Conservation (phyloP, 2,888 invertebrate genomes). For the Abscondita cerata region DNA sequence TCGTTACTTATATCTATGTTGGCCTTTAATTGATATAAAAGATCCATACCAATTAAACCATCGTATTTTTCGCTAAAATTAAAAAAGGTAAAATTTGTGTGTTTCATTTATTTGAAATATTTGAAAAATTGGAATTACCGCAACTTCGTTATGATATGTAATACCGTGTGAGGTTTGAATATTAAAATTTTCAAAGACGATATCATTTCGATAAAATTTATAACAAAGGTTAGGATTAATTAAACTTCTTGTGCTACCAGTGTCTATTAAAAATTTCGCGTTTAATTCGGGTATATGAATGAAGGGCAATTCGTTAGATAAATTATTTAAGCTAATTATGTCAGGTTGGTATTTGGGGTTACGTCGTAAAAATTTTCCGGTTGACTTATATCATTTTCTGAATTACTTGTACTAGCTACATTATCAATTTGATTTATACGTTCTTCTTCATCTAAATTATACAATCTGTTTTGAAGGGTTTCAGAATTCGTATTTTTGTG, state of each 20-base stretch:
- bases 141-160: conserved; percentile 1
- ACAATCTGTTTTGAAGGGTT: not conserved
- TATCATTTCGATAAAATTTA: conserved; percentile 10
- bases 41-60: conserved; percentile 1
- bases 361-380: not conserved
- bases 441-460: not conserved
- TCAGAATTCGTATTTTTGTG: not conserved
- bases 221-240: conserved; percentile 4
- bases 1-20: not conserved
- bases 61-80: conserved; percentile 9
- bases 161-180: conserved; percentile 2
- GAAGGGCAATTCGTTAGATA: not conserved
- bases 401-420: not conserved
- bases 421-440: not conserved
- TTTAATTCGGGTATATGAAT: conserved; percentile 9
- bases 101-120: not conserved
- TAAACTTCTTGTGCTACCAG: not conserved
- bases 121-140: not conserved
- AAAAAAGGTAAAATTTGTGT: conserved; percentile 3
- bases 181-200: not conserved
- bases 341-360: not conserved
- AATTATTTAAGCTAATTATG: conserved; percentile 5
- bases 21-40: not conserved
- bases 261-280: conserved; percentile 12
- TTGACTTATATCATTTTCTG: not conserved